Percentiles rank a stretch among this genome's conserved stretches.
Evolutionary conservation across 2,888 invertebrate species (phyloP).

Genomic region (Drosophila phalerata): DNA sequence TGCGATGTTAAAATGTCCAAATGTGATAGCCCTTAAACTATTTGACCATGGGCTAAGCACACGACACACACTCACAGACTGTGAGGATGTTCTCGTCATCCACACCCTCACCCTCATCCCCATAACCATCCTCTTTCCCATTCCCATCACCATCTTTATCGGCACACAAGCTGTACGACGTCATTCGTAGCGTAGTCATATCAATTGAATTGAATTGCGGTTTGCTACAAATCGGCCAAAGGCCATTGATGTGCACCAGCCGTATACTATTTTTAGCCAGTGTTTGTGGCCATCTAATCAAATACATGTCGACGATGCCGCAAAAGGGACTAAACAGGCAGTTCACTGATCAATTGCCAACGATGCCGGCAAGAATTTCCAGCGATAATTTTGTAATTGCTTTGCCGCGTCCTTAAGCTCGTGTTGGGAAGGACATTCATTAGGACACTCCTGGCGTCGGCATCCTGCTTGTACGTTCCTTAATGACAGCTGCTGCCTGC

Average conservation of each 20-base stretch:
- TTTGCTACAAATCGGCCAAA: conserved; percentile 20
- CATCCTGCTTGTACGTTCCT: conserved; percentile 19
- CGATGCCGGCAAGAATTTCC: conserved; percentile 41
- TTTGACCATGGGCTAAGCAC: conserved; percentile 61
- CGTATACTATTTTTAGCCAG: conserved; percentile 59
- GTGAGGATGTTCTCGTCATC: conserved; percentile 6
- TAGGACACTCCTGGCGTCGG: conserved; percentile 21
- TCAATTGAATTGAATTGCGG: conserved; percentile 56
- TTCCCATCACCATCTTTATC: not conserved
- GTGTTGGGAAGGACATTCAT: conserved; percentile 11
- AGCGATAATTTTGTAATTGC: conserved; percentile 53
- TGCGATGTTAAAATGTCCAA: conserved; percentile 55
- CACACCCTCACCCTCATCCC: too few species aligned
- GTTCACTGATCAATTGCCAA: conserved; percentile 72
- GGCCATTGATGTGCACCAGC: conserved; percentile 19
- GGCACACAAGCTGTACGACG: not conserved
- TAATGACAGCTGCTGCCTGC: conserved; percentile 61
- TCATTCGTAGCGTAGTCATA: conserved; percentile 21
- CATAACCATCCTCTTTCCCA: not conserved
- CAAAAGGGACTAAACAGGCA: conserved; percentile 39
- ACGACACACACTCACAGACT: conserved; percentile 12
- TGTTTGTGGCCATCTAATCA: conserved; percentile 22
- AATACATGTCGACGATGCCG: conserved; percentile 32
- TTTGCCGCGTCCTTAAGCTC: conserved; percentile 11
- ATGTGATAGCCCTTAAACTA: conserved; percentile 50